Evolutionary conservation across 2,113 vertebrate species (phyloP).

Genomic region (Sarotherodon lohbergeri): DNA sequence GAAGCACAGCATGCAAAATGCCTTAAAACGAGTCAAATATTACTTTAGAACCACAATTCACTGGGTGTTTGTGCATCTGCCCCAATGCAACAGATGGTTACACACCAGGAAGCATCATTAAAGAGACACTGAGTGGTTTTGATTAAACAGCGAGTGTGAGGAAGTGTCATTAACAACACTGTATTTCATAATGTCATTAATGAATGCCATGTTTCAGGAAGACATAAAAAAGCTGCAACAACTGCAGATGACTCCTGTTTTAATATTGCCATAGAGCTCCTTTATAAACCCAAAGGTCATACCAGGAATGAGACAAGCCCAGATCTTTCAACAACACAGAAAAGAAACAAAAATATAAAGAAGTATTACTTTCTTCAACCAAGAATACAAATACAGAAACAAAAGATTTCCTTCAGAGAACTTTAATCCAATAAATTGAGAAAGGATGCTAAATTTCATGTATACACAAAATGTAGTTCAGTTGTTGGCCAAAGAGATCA

Average conservation of each 20-base stretch:
- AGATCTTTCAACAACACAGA: neutral
- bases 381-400: neutral
- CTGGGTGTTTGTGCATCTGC: neutral
- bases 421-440: neutral
- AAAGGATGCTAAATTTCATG: neutral
- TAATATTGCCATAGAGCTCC: neutral
- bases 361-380: neutral
- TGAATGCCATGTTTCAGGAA: neutral
- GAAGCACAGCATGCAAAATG: neutral
- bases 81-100: neutral
- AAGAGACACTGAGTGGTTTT: neutral
- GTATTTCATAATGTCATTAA: neutral
- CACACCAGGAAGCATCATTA: constrained; percentile 14
- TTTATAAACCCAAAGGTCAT: neutral
- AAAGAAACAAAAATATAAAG: neutral
- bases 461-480: neutral
- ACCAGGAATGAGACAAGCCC: neutral
- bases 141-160: neutral
- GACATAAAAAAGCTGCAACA: neutral
- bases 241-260: neutral
- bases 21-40: neutral
- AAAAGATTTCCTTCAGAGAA: neutral
- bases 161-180: neutral
- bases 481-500: neutral
- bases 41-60: neutral